Conservation (phyloP, 2,888 invertebrate genomes). For the Cephus nigrinus region DNA sequence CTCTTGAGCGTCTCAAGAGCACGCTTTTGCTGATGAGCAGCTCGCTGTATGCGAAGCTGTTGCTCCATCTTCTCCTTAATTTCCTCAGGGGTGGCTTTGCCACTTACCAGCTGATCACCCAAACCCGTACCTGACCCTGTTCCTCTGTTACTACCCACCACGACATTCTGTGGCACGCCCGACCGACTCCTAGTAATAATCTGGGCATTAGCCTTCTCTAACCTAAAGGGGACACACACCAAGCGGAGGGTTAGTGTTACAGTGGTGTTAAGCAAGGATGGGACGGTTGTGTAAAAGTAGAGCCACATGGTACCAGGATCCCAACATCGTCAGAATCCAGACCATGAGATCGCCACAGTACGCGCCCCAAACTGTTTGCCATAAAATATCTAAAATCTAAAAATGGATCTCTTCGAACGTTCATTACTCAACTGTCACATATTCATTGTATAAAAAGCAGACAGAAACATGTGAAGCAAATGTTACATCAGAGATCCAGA, state of each 20-base stretch:
- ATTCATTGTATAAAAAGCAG: not conserved
- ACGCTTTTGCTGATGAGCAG: conserved; percentile 90
- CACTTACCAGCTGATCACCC: conserved; percentile 65
- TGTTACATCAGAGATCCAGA: not conserved
- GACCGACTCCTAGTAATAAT: conserved; percentile 86
- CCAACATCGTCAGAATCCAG: not conserved
- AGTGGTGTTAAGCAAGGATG: conserved; percentile 52
- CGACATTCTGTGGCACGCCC: conserved; percentile 72
- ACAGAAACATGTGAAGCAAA: not conserved
- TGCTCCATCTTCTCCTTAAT: conserved; percentile 93
- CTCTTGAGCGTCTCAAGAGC: conserved; percentile 71
- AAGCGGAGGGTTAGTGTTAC: conserved; percentile 58
- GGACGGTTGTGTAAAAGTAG: conserved; percentile 29
- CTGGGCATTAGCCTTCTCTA: conserved; percentile 78
- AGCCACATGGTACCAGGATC: not conserved
- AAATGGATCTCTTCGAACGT: not conserved
- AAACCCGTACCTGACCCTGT: conserved; percentile 34
- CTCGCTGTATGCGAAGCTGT: conserved; percentile 86
- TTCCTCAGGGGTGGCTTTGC: conserved; percentile 77
- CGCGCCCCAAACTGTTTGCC: not conserved
- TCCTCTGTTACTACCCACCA: conserved; percentile 64
- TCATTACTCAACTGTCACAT: not conserved
- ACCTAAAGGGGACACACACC: conserved; percentile 66
- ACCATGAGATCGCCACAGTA: not conserved
- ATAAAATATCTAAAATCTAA: not conserved